phyloP scores from a whole-genome alignment of 2,113 vertebrate genomes.

The Beaufortia kweichowensis region DNA sequence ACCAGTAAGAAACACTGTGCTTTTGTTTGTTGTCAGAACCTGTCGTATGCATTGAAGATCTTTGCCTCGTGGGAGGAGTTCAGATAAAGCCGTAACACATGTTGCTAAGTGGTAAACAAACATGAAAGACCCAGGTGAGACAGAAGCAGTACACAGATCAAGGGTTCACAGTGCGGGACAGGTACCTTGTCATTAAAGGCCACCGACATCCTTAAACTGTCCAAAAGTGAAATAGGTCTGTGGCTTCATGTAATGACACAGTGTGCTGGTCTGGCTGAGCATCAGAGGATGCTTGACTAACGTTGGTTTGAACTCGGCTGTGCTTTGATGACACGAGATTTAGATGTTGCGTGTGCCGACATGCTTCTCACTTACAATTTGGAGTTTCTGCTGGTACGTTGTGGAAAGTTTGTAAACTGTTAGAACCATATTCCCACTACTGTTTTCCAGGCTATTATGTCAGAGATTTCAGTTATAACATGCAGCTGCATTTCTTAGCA shows the following conservation, averaged over 20 bases:
- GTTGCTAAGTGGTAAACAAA: conserved; percentile 44
- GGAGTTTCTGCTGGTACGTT: conserved; percentile 18
- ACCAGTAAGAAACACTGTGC: not conserved
- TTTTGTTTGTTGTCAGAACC: conserved; percentile 25
- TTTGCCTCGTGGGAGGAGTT: conserved; percentile 23
- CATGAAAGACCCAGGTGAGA: conserved; percentile 36
- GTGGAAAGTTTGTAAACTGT: conserved; percentile 27
- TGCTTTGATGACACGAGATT: conserved; percentile 68
- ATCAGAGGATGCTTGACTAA: conserved; percentile 71
- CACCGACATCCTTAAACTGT: conserved; percentile 55
- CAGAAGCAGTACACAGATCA: conserved; percentile 9
- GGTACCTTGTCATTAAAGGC: conserved; percentile 72
- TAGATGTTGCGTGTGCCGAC: conserved; percentile 72
- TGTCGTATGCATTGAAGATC: conserved; percentile 12
- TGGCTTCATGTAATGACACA: conserved; percentile 74
- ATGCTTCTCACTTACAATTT: conserved; percentile 51
- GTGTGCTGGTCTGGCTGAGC: conserved; percentile 65
- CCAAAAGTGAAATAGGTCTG: conserved; percentile 70
- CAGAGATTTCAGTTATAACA: not conserved
- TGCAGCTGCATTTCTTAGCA: not conserved
- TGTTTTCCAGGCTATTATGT: conserved; percentile 8
- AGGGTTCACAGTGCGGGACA: conserved; percentile 41
- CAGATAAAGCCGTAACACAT: conserved; percentile 4
- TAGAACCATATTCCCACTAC: not conserved
- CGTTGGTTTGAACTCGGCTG: conserved; percentile 57